Percentiles rank a stretch among this genome's conserved stretches.
Evolutionary conservation across 2,113 vertebrate genomes (phyloP).

Genomic region (Sitta europaea): DNA sequence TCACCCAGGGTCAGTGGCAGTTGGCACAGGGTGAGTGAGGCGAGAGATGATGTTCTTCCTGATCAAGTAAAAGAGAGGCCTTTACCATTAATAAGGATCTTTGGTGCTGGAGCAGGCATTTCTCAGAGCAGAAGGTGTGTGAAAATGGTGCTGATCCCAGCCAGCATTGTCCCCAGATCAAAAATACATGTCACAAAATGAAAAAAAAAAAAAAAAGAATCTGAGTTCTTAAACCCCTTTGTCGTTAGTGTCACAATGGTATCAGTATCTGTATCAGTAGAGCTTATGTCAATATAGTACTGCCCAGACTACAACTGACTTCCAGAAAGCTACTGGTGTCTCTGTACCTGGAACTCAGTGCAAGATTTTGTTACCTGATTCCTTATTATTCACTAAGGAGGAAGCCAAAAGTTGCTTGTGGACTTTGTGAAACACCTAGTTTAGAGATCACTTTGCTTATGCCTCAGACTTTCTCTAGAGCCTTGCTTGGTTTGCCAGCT

Average conservation of each 20-base stretch:
- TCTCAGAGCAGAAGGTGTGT: background rate
- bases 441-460: background rate
- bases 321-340: background rate
- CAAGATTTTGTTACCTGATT: background rate
- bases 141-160: background rate
- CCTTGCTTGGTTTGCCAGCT: background rate
- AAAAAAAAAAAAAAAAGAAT: background rate
- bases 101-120: background rate
- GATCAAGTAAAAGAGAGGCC: background rate
- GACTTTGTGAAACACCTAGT: background rate
- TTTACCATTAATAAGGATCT: background rate
- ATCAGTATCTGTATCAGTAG: background rate
- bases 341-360: background rate
- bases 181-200: background rate
- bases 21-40: background rate
- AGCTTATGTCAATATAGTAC: background rate
- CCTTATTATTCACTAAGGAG: background rate
- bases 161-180: background rate
- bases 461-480: background rate
- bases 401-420: background rate
- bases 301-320: background rate
- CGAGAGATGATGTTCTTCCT: background rate
- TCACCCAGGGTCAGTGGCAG: background rate
- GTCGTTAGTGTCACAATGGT: background rate
- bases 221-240: background rate